Base-by-base conservation (phyloP, 2,888 invertebrate genomes). In the Cyaniris semiargus region DNA sequence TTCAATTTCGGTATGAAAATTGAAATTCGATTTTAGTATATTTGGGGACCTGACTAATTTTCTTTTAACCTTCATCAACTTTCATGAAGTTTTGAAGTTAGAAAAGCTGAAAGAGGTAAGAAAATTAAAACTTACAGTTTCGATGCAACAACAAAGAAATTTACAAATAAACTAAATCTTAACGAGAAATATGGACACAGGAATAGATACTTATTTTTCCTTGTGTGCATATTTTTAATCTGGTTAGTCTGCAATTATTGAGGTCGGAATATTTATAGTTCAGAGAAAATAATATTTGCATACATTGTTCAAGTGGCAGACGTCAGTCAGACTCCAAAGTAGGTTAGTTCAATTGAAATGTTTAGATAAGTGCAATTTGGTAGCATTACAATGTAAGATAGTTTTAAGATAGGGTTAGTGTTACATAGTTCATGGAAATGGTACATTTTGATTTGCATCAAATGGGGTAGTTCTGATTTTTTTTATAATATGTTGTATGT, bases 1-100 rank as follows among this genome's bases (percentile, higher is more conserved):
- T 84, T 81, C 80, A 81, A 81, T 81, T 79, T 80, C 75, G 78
- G 77, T 79, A 78, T 78, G 78, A 79, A 80, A 83, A 79, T 81
- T 80, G 79, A 76, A 76, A 80, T 80, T 79, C 79, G 80, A 79
- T 80, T 78, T 77, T 76, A 74, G 44, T 38, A 7, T 31, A 74
- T 74, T 74, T 74, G 10, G 53, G 23, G 44, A n/a, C 21, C 44
- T 71, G 38, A 71, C 38, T 21, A 38, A 34, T 34, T 70, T 34
- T 15, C 18, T 31, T 34, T 70, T 70, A 34, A 70, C n/a, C 3
- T 10, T 44, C 38, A 38, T 38, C 44, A 44, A 44, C 44, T 44
- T 34, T 34, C 18, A 1, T 34, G 4, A n/a, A 27, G 8, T 6
- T 18, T 58, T 58, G 7, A 56, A 58, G 58, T 58, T 21, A 44